A percentile compares a stretch with the other conserved stretches of the same genome.
Conservation (phyloP, 2,113 vertebrate genomes). For the Gnathochromis pfefferi region DNA sequence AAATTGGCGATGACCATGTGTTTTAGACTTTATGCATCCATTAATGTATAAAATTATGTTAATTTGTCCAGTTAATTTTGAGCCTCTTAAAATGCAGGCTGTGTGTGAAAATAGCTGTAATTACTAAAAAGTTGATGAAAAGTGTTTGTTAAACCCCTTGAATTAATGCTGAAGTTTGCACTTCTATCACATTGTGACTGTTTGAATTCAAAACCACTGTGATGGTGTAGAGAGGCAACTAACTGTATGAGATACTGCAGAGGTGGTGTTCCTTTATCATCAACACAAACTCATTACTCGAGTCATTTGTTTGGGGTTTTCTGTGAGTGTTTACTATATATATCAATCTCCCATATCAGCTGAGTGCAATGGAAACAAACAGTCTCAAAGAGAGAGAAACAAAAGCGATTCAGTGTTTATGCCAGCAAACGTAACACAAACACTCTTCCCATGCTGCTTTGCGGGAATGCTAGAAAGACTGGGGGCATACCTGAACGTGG, state of each 20-base stretch:
- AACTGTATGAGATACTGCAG: neutral
- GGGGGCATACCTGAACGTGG: conserved; percentile 76
- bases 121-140: neutral
- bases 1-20: neutral
- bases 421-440: neutral
- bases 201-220: neutral
- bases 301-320: neutral
- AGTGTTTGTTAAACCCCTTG: neutral
- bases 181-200: neutral
- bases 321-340: neutral
- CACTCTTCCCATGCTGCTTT: neutral
- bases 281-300: neutral
- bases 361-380: neutral
- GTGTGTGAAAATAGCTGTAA: neutral
- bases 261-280: neutral
- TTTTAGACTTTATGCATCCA: neutral
- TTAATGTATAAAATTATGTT: neutral
- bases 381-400: neutral
- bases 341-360: neutral
- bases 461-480: neutral
- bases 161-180: neutral
- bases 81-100: neutral
- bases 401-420: neutral
- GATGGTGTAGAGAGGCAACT: neutral
- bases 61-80: neutral